phyloP scores from a whole-genome alignment of 2,888 invertebrate genomes.

The Amorpha juglandis region DNA sequence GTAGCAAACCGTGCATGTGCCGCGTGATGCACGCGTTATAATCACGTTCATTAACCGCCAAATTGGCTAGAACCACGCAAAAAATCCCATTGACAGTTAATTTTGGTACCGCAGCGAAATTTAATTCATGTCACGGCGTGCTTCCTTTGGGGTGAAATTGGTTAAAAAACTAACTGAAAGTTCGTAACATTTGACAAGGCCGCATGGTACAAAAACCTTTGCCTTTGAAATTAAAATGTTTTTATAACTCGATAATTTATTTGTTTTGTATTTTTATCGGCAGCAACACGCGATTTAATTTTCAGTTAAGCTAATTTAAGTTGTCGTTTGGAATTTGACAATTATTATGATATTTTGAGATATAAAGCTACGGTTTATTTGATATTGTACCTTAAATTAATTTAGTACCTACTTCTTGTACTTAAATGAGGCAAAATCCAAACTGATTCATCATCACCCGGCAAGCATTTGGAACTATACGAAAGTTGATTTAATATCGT shows the following conservation, averaged over 20 bases:
- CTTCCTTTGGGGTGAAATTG: background rate
- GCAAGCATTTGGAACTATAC: no score
- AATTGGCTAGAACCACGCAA: conserved; percentile 20
- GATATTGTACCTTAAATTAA: no score
- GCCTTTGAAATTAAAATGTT: conserved; percentile 1
- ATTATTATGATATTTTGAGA: no score
- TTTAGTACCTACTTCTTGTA: no score
- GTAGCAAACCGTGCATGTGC: background rate
- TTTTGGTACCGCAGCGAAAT: conserved; percentile 8
- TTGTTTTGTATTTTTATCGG: background rate
- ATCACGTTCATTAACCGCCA: conserved; percentile 14
- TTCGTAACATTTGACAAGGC: background rate
- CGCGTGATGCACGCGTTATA: background rate
- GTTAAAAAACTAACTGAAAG: conserved; percentile 10
- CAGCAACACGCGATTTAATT: background rate
- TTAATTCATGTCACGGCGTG: conserved; percentile 12
- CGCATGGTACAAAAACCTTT: background rate
- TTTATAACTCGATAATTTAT: background rate
- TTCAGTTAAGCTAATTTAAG: background rate
- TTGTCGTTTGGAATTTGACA: background rate
- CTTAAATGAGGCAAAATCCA: no score
- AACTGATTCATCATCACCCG: no score
- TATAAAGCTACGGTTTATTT: no score
- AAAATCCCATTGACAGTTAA: conserved; percentile 22
- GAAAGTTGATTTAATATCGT: no score